Evolutionary conservation across 2,797 vertebrate genomes (phyloP), one percentile per base, ranked within the genome.

Genomic region (Gambelia wislizenii): DNA sequence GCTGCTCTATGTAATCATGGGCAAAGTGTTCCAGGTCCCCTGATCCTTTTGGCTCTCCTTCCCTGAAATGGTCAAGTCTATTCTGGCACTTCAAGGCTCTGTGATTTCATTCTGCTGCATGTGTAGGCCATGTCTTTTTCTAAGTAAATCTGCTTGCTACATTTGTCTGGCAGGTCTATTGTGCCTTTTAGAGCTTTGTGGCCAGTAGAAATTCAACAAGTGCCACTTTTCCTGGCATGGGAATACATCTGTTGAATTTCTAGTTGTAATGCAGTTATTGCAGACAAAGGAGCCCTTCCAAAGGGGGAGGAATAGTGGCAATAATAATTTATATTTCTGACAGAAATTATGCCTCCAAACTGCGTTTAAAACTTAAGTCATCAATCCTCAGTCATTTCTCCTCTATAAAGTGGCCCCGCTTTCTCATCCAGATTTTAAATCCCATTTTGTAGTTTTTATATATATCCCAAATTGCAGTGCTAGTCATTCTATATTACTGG

Each of bases 351-450:
- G 47, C 77, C 59, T 91, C 30, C 39, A 54, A 27, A 67, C 16
- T 72, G 36, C 83, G 5, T 1, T 89, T 91, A 90, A 91, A 61
- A 90, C 74, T 88, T 87, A 74, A 70, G 27, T 47, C 2, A 91
- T 90, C 33, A 52, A 1, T 89, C 87, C 0, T 0, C 12, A 79
- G 10, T 42, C 80, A 83, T 84, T 91, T 79, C 87, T 0, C 89
- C 93, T 90, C 87, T 77, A 25, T 42, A 69, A 30, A 70, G 49
- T 75, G 4, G 10, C 76, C 83, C n/a, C 22, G 49, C 22, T 87
- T 59, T 87, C 39, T 92, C 87, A 88, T 78, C 74, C 77, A 84
- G 86, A 88, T 30, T 33, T 89, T 88, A 87, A 91, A 89, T 5
- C 16, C 22, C 42, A 56, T 82, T 92, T 88, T 39, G 5, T 13